Conservation (phyloP, 2,888 invertebrate species). For the Torymus texanus region DNA sequence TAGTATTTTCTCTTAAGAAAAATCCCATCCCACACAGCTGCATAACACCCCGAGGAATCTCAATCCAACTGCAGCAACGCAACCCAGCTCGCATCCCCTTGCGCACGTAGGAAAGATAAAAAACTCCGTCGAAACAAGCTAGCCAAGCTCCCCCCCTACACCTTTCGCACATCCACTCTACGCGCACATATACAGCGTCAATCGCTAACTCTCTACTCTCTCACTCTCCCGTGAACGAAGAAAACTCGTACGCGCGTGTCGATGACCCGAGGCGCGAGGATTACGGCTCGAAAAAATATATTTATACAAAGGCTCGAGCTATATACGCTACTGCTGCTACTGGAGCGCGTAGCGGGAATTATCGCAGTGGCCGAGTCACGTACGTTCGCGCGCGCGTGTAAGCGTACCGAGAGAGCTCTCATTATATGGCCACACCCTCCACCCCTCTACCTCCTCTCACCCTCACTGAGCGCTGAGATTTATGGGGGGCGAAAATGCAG, state of each 20-base stretch:
- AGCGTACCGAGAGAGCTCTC: conserved; percentile 39
- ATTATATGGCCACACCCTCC: background rate
- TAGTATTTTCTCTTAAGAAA: too few relatives aligned
- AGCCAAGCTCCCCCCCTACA: too few relatives aligned
- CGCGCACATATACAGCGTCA: background rate
- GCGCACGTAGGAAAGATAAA: conserved; percentile 34
- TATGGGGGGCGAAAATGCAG: conserved; percentile 25
- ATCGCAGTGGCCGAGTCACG: conserved; percentile 45
- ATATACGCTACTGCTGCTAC: background rate
- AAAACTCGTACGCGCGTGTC: conserved; percentile 44
- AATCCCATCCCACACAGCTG: too few relatives aligned
- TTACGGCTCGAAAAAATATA: conserved; percentile 40
- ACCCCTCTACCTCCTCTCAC: too few relatives aligned
- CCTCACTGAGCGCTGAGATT: conserved; percentile 31
- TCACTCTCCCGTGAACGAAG: background rate
- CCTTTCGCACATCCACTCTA: too few relatives aligned
- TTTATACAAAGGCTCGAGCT: conserved; percentile 18
- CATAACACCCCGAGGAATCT: too few relatives aligned
- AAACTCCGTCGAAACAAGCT: background rate
- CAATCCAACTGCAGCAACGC: too few relatives aligned
- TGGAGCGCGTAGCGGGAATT: conserved; percentile 9
- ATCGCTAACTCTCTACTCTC: background rate
- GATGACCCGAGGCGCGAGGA: conserved; percentile 29
- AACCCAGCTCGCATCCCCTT: too few relatives aligned
- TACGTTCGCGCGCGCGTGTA: conserved; percentile 31